phyloP scores from a whole-genome alignment of 2,888 invertebrate genomes.

The Tenthredo distinguenda region DNA sequence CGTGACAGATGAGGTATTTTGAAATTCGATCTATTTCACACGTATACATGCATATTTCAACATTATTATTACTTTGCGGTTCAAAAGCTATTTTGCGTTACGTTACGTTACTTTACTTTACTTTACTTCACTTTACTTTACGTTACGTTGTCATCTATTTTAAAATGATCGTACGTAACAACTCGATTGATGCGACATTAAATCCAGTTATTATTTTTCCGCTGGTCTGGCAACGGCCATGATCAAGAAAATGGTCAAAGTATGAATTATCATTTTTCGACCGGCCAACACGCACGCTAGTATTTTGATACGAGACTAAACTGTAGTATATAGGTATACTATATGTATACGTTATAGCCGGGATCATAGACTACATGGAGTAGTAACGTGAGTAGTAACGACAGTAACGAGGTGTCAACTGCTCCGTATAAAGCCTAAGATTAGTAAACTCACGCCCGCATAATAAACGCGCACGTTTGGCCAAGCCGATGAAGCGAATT shows the following conservation, averaged over 20 bases:
- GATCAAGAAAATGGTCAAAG: not conserved
- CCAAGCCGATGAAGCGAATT: constrained; percentile 49
- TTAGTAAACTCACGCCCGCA: constrained; percentile 59
- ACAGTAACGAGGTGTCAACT: constrained; percentile 63
- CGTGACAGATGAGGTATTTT: constrained; percentile 59
- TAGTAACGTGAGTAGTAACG: constrained; percentile 53
- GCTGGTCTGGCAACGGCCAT: not conserved
- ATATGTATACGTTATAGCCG: not conserved
- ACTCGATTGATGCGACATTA: not conserved
- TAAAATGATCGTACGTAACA: not conserved
- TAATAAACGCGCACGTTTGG: constrained; percentile 51
- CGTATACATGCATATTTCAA: constrained; percentile 47
- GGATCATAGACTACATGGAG: constrained; percentile 2
- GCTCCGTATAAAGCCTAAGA: constrained; percentile 59
- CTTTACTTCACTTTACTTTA: not conserved
- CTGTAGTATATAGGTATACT: not conserved
- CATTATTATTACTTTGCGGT: not conserved
- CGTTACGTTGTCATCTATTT: not conserved
- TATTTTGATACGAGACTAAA: constrained; percentile 9
- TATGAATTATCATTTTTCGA: constrained; percentile 20
- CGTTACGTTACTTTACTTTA: not conserved
- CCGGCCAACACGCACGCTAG: constrained; percentile 25
- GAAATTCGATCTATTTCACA: constrained; percentile 66
- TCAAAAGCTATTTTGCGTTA: not conserved
- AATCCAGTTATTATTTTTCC: not conserved